A percentile compares a stretch with the other conserved stretches of the same genome.
phyloP scores from a whole-genome alignment of 2,113 vertebrate species.

The Aleadryas rufinucha region DNA sequence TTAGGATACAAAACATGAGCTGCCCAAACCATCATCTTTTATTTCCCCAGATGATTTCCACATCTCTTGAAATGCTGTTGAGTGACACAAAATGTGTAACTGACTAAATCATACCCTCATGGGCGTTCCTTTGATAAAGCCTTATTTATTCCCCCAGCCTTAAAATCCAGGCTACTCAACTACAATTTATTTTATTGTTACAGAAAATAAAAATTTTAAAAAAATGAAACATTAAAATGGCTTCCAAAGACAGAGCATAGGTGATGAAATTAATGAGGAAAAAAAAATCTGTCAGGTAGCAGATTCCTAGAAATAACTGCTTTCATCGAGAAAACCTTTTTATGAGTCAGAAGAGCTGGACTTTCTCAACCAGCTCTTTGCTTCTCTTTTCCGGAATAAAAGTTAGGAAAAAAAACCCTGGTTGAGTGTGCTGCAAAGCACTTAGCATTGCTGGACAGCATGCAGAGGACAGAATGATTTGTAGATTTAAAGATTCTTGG shows the following conservation, averaged over 20 bases:
- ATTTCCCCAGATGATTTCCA: not conserved
- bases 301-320: not conserved
- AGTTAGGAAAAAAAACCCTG: not conserved
- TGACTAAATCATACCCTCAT: not conserved
- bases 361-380: not conserved
- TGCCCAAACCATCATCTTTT: not conserved
- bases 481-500: not conserved
- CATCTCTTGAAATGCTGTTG: not conserved
- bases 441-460: not conserved
- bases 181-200: not conserved
- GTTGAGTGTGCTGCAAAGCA: not conserved
- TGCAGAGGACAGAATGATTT: not conserved
- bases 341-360: not conserved
- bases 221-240: not conserved
- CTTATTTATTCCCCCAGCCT: not conserved
- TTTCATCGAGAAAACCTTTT: not conserved
- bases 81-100: not conserved
- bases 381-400: not conserved
- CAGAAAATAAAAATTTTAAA: not conserved
- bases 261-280: not conserved
- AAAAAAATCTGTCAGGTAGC: not conserved
- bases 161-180: not conserved
- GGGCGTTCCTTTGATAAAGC: not conserved
- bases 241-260: not conserved
- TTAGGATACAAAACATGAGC: not conserved